Evolutionary conservation across 2,113 vertebrate genomes (phyloP).

Genomic region (Daphoenositta chrysoptera): DNA sequence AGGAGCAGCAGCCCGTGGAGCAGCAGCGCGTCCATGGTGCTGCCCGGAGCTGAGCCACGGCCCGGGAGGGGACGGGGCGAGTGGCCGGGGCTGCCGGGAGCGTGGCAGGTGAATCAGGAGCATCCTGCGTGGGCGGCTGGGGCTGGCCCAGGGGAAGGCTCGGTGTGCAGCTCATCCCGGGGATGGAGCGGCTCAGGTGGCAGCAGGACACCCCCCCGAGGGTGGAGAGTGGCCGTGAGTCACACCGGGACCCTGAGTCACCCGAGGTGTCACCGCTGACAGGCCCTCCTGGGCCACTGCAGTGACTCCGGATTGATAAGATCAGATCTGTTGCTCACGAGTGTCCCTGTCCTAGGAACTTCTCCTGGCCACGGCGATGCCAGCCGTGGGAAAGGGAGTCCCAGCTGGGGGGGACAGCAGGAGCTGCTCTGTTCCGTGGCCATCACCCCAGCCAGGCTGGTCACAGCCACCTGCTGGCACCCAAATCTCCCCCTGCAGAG

Average conservation of each 20-base stretch:
- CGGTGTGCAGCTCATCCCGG: neutral
- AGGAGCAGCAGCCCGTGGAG: neutral
- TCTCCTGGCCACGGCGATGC: neutral
- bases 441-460: neutral
- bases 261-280: neutral
- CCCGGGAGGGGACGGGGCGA: rapidly evolving
- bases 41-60: neutral
- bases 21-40: neutral
- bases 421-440: neutral
- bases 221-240: neutral
- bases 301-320: rapidly evolving
- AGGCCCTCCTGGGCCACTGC: neutral
- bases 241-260: neutral
- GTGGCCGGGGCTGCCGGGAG: neutral
- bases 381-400: neutral
- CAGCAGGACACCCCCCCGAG: neutral
- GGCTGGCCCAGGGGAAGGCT: neutral
- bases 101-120: neutral
- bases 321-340: neutral
- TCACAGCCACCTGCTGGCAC: neutral
- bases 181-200: neutral
- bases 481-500: neutral
- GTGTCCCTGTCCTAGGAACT: neutral
- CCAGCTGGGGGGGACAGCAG: neutral
- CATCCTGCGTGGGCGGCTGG: neutral